Base-by-base conservation (phyloP, 2,888 invertebrate genomes). In the Diarsia dahlii region DNA sequence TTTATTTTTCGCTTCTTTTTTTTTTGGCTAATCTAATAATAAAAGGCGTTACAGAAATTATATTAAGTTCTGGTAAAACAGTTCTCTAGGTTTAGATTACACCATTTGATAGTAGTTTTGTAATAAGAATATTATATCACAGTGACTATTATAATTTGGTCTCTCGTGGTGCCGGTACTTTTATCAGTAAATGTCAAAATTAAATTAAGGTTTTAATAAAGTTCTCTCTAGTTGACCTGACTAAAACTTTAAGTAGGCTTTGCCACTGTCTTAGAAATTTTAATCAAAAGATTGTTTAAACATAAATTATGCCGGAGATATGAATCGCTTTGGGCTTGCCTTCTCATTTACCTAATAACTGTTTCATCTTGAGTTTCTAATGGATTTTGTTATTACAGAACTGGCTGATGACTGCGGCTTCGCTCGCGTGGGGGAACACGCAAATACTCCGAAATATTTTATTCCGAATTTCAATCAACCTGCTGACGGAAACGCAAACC, bases 31-130 rank as follows among this genome's bases (percentile, higher is more conserved):
- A n/a, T 74, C 3, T 79, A 76, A 73, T 83, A 79, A 76, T 66
- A 74, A 66, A 68, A 76, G 76, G 23, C 5, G 50, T 15, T 52
- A 45, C 45, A 39, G 70, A 66, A 70, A 74, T 67, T 54, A 58
- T 64, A 84, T 82, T 78, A 71, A 72, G 70, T 74, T 74, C 69
- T 50, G 18, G 54, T 28, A 63, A 65, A 67, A 39, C 2, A 28
- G 28, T 28, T 28, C 28, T 28, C 28, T 28, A 28, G 28, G 28
- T 28, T 28, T 28, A 28, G 28, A 28, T 81, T 46, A 64, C 1
- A 34, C 4, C 4, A 39, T 62, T 50, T 54, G 13, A 46, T 80
- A 18, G 28, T 23, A 46, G 5, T 65, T 75, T 50, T 34, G 10
- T 50, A 74, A 34, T 23, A 74, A 50, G 28, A 74, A 1, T 39